Evolutionary conservation across 2,113 vertebrate species (phyloP).

Genomic region (Ptilonorhynchus violaceus): DNA sequence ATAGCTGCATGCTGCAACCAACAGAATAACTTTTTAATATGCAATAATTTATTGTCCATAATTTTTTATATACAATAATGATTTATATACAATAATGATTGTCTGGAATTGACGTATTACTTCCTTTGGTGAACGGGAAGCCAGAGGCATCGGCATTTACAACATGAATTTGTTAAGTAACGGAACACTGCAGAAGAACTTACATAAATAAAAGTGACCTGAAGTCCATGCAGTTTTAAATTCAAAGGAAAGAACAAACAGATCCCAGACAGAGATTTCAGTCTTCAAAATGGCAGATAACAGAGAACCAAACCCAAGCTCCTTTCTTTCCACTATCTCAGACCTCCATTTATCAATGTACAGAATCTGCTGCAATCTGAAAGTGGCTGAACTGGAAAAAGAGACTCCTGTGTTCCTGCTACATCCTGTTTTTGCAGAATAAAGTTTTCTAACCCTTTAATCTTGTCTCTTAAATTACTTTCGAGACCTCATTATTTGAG

Average conservation of each 20-base stretch:
- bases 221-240: neutral
- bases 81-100: neutral
- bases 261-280: neutral
- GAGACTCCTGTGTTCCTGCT: neutral
- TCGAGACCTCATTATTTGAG: neutral
- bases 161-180: neutral
- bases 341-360: neutral
- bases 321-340: neutral
- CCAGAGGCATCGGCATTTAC: neutral
- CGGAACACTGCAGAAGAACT: neutral
- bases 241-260: neutral
- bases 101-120: neutral
- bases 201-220: neutral
- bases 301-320: neutral
- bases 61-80: neutral
- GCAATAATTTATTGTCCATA: neutral
- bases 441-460: neutral
- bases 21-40: neutral
- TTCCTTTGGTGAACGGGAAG: constrained; percentile 11
- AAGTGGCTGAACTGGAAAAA: neutral
- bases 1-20: neutral
- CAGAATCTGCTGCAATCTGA: neutral
- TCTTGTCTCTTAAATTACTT: neutral
- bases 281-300: neutral
- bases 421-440: neutral